Evolutionary conservation across 2,113 vertebrate genomes (phyloP).

Genomic region (Chamaetylas fuelleborni): DNA sequence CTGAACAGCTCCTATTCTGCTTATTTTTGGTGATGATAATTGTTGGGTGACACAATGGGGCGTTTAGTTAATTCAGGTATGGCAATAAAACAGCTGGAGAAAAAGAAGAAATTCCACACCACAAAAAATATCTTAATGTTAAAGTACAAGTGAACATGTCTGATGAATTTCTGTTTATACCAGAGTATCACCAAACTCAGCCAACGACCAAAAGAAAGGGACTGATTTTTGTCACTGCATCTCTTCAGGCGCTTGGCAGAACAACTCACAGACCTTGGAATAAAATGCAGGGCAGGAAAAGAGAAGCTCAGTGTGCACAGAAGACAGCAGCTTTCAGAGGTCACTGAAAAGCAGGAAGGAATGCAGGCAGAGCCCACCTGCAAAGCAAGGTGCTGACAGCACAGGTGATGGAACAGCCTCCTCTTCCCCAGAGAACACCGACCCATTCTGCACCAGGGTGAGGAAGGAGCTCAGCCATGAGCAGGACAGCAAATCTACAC

Average conservation of each 20-base stretch:
- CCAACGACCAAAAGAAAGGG: not conserved
- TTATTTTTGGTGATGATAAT: not conserved
- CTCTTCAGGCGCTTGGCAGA: not conserved
- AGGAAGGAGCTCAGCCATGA: not conserved
- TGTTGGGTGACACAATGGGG: not conserved
- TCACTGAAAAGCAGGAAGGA: not conserved
- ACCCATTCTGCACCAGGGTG: not conserved
- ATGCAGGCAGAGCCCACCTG: not conserved
- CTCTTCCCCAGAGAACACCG: not conserved
- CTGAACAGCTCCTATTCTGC: not conserved
- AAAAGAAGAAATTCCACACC: not conserved
- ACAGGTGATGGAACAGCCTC: not conserved
- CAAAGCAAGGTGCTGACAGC: not conserved
- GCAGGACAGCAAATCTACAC: not conserved
- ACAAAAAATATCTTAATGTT: not conserved
- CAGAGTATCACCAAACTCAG: not conserved
- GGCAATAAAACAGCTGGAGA: not conserved
- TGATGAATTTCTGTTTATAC: not conserved
- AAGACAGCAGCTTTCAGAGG: not conserved
- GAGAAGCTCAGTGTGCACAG: not conserved
- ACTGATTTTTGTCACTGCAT: not conserved
- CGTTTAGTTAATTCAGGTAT: not conserved
- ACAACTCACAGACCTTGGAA: not conserved
- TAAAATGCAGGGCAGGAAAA: not conserved
- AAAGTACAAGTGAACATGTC: not conserved